Evolutionary conservation across 1,140 invertebrate genomes (phyloP).

Genomic region (Papilio xuthus): DNA sequence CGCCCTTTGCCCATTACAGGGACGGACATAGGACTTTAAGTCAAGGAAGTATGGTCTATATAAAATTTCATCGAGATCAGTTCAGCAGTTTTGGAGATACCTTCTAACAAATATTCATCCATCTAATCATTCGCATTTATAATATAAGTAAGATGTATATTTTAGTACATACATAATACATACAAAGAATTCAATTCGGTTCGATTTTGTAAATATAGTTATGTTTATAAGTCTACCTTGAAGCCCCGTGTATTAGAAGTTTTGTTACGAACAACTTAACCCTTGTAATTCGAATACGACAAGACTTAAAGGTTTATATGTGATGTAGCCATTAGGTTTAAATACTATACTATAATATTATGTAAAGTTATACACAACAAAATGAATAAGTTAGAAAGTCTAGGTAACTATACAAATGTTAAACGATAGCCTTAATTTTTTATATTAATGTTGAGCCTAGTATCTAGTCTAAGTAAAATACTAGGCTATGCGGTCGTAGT

Average conservation of each 20-base stretch:
- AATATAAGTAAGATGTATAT: too few relatives aligned
- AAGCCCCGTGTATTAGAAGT: constrained; percentile 4
- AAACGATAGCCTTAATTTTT: not conserved
- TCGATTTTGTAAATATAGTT: not conserved
- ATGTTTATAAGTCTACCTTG: not conserved
- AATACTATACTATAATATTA: not conserved
- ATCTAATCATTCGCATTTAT: too few relatives aligned
- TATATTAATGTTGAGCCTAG: not conserved
- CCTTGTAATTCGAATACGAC: not conserved
- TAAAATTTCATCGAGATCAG: too few relatives aligned
- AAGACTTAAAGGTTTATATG: not conserved
- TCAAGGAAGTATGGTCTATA: too few relatives aligned
- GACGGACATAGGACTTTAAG: too few relatives aligned
- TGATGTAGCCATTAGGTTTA: not conserved
- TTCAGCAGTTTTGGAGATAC: too few relatives aligned
- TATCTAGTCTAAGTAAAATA: not conserved
- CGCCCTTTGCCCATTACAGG: too few relatives aligned
- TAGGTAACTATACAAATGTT: not conserved
- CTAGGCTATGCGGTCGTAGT: not conserved
- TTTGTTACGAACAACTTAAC: not conserved
- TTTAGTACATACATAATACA: too few relatives aligned
- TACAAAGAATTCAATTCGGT: too few relatives aligned
- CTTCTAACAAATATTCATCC: too few relatives aligned
- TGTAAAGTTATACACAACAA: not conserved
- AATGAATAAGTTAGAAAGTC: not conserved